Evolutionary conservation across 1,140 invertebrate species (phyloP), one percentile per base, ranked within the genome.

Genomic region (Sitodiplosis mosellana): DNA sequence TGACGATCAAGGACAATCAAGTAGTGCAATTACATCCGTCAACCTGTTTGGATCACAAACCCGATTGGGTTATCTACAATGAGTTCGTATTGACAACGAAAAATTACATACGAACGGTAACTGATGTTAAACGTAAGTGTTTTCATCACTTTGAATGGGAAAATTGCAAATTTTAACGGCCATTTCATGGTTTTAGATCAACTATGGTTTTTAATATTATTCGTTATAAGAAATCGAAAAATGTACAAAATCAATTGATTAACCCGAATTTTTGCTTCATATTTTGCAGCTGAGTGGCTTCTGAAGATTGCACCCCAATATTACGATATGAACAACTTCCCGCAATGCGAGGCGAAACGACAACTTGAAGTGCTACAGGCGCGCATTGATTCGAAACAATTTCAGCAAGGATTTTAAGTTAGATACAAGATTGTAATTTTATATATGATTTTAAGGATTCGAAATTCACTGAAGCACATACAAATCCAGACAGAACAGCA

Each of bases 31-130:
- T 99, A 12, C 96, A 99, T 73, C 96, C 96, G 0, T 97, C 93
- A 43, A 97, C 93, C 15, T 97, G 93, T 67, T 72, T 99, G 14
- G 94, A 97, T 69, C 95, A 99, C 66, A 98, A 98, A 70, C 96
- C 96, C 2, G 95, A 99, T 63, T 99, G 95, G 95, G 94, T 98
- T 15, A 81, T 99, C 45, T 99, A 99, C 69, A 98, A 99, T 69
- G 96, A 99, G 70, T 99, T 99, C 68, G 96, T 99, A 22, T 72
- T 99, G 46, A 99, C 96, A 27, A 97, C 94, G 12, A 99, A 99
- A 68, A 99, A 99, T 68, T 99, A 99, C 64, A 99, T 99, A 54
- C 75, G 96, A 54, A 99, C 95, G 1, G 92, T 97, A 1, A 98
- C 93, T 2, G 95, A 99, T 64, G 89, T 99, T 46, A 98, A 98